These are phyloP conservation scores for Elgaria multicarinata DNA, from an alignment of 2,113 vertebrate species.

Conservation along the genomic window DNA sequence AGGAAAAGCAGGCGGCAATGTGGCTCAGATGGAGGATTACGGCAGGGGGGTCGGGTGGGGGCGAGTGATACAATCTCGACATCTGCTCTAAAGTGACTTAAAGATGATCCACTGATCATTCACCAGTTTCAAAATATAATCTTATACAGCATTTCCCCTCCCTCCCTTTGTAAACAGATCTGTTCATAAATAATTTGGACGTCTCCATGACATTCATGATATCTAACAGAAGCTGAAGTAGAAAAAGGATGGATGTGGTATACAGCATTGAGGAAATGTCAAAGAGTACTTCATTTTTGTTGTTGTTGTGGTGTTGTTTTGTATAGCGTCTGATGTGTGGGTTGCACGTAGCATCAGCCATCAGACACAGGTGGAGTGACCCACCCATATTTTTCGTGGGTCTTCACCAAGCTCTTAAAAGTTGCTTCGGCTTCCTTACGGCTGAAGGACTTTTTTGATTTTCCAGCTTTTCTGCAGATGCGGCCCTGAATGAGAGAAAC, in stretches of 20 bases:
- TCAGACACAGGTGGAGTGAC: slow-evolving; percentile 97
- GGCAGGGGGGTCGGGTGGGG: slow-evolving; percentile 14
- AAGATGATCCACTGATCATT: slow-evolving; percentile 61
- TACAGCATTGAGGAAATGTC: slow-evolving; percentile 80
- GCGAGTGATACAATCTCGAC: slow-evolving; percentile 69
- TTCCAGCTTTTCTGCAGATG: slow-evolving; percentile 98
- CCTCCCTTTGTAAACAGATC: slow-evolving; percentile 78
- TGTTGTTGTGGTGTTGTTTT: slow-evolving; percentile 37
- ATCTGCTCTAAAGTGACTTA: slow-evolving; percentile 72
- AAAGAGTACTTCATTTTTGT: slow-evolving; percentile 71
- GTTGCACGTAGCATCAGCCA: slow-evolving; percentile 83
- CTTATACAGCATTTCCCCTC: slow-evolving; percentile 65
- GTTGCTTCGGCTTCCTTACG: slow-evolving; percentile 99
- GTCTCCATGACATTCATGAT: slow-evolving; percentile 83
- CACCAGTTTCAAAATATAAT: slow-evolving; percentile 75
- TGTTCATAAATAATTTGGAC: slow-evolving; percentile 83
- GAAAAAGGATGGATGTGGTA: slow-evolving; percentile 77
- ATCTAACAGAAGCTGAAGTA: slow-evolving; percentile 83
- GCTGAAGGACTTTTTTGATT: slow-evolving; percentile 99
- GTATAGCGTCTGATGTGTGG: slow-evolving; percentile 65
- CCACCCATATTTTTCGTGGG: slow-evolving; percentile 99
- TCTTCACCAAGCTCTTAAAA: slow-evolving; percentile 99
- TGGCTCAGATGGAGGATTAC: slow-evolving; percentile 50
- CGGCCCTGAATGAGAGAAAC: slow-evolving; percentile 85
- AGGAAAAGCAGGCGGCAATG: slow-evolving; percentile 76